These are phyloP conservation scores for Zelleria hepariella DNA, from an alignment of 2,888 invertebrate genomes.

Conservation along the genomic window DNA sequence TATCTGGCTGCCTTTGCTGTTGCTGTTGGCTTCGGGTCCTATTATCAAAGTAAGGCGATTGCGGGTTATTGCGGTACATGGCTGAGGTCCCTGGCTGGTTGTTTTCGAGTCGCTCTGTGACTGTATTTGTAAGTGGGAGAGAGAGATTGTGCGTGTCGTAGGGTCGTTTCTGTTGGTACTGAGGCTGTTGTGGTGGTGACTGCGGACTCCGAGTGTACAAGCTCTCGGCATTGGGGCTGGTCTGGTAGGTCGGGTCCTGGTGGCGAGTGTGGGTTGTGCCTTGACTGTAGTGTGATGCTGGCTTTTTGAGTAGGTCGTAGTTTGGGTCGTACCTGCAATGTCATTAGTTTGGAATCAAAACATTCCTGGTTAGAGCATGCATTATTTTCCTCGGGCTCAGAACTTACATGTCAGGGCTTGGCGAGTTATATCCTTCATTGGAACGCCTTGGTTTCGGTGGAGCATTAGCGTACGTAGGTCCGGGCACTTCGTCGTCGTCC, in stretches of 20 bases:
- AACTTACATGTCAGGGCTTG: slow-evolving; percentile 77
- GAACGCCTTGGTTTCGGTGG: slow-evolving; percentile 89
- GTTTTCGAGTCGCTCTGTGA: slow-evolving; percentile 50
- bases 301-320: slow-evolving; percentile 67
- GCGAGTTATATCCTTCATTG: slow-evolving; percentile 82
- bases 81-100: slow-evolving; percentile 45
- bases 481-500: slow-evolving; percentile 54
- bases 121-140: slow-evolving; percentile 55
- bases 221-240: slow-evolving; percentile 55
- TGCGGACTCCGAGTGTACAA: slow-evolving; percentile 66
- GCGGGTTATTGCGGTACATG: slow-evolving; percentile 56
- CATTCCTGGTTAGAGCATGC: background rate
- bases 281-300: slow-evolving; percentile 65
- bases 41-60: slow-evolving; percentile 65
- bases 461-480: slow-evolving; percentile 88
- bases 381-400: background rate
- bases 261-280: slow-evolving; percentile 53
- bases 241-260: slow-evolving; percentile 49
- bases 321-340: slow-evolving; percentile 69
- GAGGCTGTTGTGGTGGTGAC: slow-evolving; percentile 50
- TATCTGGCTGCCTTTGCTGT: slow-evolving; percentile 31
- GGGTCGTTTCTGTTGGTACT: slow-evolving; percentile 41
- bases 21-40: slow-evolving; percentile 48
- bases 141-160: slow-evolving; percentile 64
- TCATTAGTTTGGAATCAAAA: background rate